Conservation (phyloP, 2,888 invertebrate genomes). For the Lypha dubia region DNA sequence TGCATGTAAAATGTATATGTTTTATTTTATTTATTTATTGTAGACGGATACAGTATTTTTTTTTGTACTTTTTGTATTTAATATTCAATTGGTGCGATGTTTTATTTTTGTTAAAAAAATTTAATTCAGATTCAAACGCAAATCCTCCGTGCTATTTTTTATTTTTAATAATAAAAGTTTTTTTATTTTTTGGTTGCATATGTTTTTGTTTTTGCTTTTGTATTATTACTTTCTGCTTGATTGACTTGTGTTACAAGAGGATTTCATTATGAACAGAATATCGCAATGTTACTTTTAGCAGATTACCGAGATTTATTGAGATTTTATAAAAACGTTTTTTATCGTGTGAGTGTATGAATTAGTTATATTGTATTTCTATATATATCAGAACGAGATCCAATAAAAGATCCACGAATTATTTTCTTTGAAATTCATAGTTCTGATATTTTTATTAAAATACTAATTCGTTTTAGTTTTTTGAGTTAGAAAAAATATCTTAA, state of each 20-base stretch:
- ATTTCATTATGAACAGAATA: conserved; percentile 62
- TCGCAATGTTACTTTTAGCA: conserved; percentile 52
- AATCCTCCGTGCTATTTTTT: conserved; percentile 4
- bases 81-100: conserved; percentile 13
- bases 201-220: conserved; percentile 30
- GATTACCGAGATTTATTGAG: conserved; percentile 66
- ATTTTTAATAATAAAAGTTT: conserved; percentile 19
- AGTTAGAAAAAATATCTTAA: too few relatives aligned
- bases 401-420: not conserved
- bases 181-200: conserved; percentile 20
- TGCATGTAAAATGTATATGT: not conserved
- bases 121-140: conserved; percentile 56
- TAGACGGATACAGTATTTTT: conserved; percentile 27
- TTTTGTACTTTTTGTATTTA: conserved; percentile 36
- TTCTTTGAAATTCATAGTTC: not conserved
- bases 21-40: conserved; percentile 5
- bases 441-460: too few relatives aligned
- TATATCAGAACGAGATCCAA: not conserved
- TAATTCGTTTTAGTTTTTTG: too few relatives aligned
- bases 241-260: conserved; percentile 68
- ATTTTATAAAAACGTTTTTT: conserved; percentile 43
- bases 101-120: conserved; percentile 38
- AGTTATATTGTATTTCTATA: not conserved
- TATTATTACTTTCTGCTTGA: conserved; percentile 60
- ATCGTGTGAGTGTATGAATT: not conserved